Percentiles rank a stretch among this genome's conserved stretches.
These are phyloP conservation scores for Homarus gammarus DNA, from an alignment of 2,888 invertebrate species.

Conservation along the genomic window DNA sequence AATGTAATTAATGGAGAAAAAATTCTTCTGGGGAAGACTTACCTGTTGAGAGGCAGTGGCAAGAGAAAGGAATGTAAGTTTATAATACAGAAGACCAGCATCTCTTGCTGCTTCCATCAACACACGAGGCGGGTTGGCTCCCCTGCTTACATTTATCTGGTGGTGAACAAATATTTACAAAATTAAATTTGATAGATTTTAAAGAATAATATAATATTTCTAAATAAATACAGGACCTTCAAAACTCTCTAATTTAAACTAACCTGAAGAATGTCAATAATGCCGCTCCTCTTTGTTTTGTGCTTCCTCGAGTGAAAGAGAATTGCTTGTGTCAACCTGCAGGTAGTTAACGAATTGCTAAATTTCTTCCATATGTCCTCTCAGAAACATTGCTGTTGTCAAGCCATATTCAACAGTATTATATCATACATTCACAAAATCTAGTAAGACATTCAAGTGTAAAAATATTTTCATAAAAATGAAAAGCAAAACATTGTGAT, in stretches of 20 bases:
- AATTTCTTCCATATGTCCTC: no score
- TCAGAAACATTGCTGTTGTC: no score
- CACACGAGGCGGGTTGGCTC: conserved; percentile 3
- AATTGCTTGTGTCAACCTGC: conserved; percentile 26
- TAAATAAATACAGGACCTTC: background rate
- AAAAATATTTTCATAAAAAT: no score
- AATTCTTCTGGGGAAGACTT: background rate
- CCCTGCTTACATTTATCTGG: conserved; percentile 37
- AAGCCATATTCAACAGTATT: no score
- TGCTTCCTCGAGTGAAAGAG: conserved; percentile 14
- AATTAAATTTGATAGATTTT: background rate
- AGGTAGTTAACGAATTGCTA: background rate
- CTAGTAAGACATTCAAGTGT: no score
- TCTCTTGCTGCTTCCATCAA: conserved; percentile 33
- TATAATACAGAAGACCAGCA: conserved; percentile 54
- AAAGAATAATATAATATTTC: background rate
- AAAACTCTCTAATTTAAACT: background rate
- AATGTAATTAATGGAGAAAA: background rate
- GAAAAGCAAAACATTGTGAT: no score
- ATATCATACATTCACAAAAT: no score
- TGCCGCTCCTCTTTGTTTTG: conserved; percentile 3
- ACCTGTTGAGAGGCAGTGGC: conserved; percentile 55
- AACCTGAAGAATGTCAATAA: conserved; percentile 48
- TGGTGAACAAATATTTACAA: background rate
- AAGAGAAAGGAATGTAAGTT: conserved; percentile 63